Evolutionary conservation across 2,888 invertebrate species (phyloP).

Genomic region (Cerceris rybyensis): DNA sequence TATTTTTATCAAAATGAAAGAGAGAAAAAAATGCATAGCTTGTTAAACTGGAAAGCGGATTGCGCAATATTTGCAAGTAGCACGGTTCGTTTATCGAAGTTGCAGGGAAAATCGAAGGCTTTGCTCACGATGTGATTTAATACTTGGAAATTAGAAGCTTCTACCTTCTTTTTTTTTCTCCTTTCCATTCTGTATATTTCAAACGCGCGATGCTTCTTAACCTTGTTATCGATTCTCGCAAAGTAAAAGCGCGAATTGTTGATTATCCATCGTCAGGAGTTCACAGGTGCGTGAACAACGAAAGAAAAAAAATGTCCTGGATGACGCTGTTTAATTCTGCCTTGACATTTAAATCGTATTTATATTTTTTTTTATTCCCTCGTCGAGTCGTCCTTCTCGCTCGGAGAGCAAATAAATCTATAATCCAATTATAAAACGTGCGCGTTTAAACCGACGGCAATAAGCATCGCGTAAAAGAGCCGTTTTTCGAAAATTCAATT

Average conservation of each 20-base stretch:
- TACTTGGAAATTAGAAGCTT: too few relatives aligned
- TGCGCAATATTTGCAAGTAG: too few relatives aligned
- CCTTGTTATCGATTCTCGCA: neutral
- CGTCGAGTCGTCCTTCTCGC: too few relatives aligned
- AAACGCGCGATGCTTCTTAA: neutral
- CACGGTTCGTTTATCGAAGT: too few relatives aligned
- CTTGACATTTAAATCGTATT: conserved; percentile 15
- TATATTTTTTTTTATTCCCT: conserved; percentile 1
- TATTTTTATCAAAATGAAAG: neutral
- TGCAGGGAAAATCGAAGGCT: too few relatives aligned
- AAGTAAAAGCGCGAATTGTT: neutral
- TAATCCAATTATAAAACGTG: conserved; percentile 21
- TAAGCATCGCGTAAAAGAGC: neutral
- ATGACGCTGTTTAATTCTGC: neutral
- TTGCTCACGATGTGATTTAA: too few relatives aligned
- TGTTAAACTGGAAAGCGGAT: too few relatives aligned
- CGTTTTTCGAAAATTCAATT: neutral
- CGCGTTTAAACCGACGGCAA: conserved; percentile 20
- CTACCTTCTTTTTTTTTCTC: too few relatives aligned
- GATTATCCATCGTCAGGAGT: neutral
- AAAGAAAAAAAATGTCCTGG: neutral
- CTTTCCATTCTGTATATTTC: too few relatives aligned
- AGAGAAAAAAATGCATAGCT: neutral
- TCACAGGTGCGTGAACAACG: neutral
- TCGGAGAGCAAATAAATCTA: conserved; percentile 22